Percentiles rank a stretch among this genome's conserved stretches.
Evolutionary conservation across 2,888 invertebrate species (phyloP).

Genomic region (Nemotelus nigrinus): DNA sequence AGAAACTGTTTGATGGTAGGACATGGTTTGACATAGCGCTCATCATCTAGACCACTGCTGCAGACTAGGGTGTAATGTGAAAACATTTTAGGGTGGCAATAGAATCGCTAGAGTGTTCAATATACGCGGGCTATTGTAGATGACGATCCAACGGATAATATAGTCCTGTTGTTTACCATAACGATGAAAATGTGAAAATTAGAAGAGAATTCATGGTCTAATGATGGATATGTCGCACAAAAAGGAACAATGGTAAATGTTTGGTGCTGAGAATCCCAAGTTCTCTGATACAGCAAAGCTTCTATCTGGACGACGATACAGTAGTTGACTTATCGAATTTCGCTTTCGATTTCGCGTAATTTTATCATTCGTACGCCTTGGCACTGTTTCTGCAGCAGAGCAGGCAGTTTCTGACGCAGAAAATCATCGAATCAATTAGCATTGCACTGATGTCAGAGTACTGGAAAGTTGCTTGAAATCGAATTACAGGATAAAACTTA

Average conservation of each 20-base stretch:
- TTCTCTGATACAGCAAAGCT: no score
- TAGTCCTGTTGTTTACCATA: conserved; percentile 33
- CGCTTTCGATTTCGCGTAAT: conserved; percentile 4
- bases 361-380: background rate
- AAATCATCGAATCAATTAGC: background rate
- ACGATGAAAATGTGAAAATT: conserved; percentile 13
- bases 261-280: no score
- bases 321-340: background rate
- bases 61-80: no score
- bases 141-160: conserved; percentile 18
- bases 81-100: background rate
- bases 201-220: background rate
- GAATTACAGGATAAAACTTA: conserved; percentile 32
- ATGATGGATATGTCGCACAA: no score
- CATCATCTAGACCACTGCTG: background rate
- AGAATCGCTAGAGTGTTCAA: background rate
- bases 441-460: background rate
- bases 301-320: background rate
- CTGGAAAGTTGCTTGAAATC: conserved; percentile 22
- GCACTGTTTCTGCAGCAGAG: background rate
- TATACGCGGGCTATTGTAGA: background rate
- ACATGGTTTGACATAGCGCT: conserved; percentile 20
- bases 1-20: background rate
- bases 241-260: no score
- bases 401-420: background rate